Percentiles rank a stretch among this genome's conserved stretches.
Conservation (phyloP, 1,140 invertebrate species). For the Drosophila sturtevanti region DNA sequence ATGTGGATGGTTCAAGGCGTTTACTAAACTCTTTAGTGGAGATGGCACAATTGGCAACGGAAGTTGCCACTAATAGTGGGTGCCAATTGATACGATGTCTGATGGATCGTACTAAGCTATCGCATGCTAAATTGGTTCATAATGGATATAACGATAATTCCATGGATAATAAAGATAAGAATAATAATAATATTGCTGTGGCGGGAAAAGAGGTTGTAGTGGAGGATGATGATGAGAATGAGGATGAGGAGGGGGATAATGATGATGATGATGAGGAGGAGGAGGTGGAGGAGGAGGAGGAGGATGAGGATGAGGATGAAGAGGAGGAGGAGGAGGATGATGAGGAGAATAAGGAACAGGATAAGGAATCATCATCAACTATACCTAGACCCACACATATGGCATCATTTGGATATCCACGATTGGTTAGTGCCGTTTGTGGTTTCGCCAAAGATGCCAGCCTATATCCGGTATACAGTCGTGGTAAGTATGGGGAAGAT, state of each 20-base stretch:
- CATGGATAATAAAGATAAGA: background rate
- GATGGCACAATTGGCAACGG: slow-evolving; percentile 3
- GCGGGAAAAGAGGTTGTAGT: background rate
- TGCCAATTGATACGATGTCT: background rate
- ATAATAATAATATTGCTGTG: background rate
- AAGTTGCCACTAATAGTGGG: background rate
- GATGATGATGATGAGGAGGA: background rate
- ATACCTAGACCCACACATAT: too few species aligned
- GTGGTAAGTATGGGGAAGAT: slow-evolving; percentile 60
- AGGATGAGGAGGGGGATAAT: too few species aligned
- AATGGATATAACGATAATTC: background rate
- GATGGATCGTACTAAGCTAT: background rate
- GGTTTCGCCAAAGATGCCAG: slow-evolving; percentile 53
- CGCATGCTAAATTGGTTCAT: background rate
- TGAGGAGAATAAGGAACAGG: too few species aligned
- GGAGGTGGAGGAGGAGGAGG: background rate
- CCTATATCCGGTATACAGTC: slow-evolving; percentile 11
- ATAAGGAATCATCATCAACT: too few species aligned
- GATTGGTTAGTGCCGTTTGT: slow-evolving; percentile 45
- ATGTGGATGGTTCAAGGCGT: slow-evolving; percentile 26
- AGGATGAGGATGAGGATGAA: background rate
- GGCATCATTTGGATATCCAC: slow-evolving; percentile 7
- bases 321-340: background rate
- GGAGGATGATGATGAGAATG: background rate
- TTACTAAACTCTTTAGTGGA: slow-evolving; percentile 18